These are phyloP conservation scores for Anoura caudifer DNA, from an alignment of 2,113 vertebrate genomes.

Conservation along the genomic window DNA sequence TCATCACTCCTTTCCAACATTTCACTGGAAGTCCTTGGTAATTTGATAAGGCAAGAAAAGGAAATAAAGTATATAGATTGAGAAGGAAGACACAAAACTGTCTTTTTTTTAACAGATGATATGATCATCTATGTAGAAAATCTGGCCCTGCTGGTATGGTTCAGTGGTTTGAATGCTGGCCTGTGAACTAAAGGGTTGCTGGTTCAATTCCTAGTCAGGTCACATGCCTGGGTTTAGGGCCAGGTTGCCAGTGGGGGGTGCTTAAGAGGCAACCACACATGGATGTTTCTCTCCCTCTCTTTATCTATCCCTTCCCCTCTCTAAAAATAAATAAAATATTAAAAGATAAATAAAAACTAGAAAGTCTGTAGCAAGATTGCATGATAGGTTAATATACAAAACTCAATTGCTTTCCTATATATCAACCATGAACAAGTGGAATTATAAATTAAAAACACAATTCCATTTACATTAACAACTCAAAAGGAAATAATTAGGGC, in stretches of 20 bases:
- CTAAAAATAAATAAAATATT: no score
- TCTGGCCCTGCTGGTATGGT: background rate
- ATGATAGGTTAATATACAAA: background rate
- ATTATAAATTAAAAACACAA: background rate
- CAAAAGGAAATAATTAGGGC: background rate
- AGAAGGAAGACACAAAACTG: background rate
- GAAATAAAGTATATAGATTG: background rate
- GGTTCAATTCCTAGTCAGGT: no score
- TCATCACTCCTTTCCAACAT: background rate
- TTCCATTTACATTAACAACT: background rate
- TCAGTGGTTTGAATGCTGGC: no score
- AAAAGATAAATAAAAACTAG: background rate
- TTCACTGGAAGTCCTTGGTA: background rate
- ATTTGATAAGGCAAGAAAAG: background rate
- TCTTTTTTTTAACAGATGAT: background rate
- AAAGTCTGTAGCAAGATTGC: background rate
- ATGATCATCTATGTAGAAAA: background rate
- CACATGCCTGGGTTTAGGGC: no score
- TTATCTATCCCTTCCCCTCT: no score
- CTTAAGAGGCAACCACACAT: no score
- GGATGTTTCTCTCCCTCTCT: no score
- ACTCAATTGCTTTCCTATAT: background rate
- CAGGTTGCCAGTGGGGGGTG: no score
- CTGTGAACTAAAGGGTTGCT: no score
- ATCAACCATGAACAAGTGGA: background rate